Percentiles rank a stretch among this genome's conserved stretches.
Conservation (phyloP, 2,888 invertebrate genomes). For the Nebria brevicollis region DNA sequence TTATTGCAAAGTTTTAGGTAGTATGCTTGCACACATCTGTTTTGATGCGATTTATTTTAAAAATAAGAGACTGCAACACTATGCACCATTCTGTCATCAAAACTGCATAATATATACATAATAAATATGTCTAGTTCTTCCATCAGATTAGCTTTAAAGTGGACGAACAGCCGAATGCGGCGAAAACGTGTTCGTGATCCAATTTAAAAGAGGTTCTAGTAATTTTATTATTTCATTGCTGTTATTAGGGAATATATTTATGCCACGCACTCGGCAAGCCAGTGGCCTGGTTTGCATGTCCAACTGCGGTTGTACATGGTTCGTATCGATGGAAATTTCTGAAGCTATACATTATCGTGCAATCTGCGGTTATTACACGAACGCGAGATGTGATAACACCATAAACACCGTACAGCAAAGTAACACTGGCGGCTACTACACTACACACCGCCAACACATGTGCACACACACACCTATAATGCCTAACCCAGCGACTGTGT, state of each 20-base stretch:
- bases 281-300: conserved; percentile 52
- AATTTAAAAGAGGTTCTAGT: conserved; percentile 51
- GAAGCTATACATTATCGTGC: conserved; percentile 53
- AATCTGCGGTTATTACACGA: conserved; percentile 56
- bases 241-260: conserved; percentile 44
- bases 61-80: conserved; percentile 9
- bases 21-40: neutral
- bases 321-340: conserved; percentile 50
- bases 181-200: conserved; percentile 50
- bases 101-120: neutral
- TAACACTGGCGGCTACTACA: conserved; percentile 36
- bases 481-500: neutral
- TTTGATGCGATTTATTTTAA: neutral
- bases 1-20: neutral
- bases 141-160: conserved; percentile 20
- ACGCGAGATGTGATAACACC: conserved; percentile 54
- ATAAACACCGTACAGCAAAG: conserved; percentile 48
- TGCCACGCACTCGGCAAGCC: conserved; percentile 33
- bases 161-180: conserved; percentile 3
- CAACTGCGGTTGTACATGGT: conserved; percentile 47
- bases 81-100: conserved; percentile 29
- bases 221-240: conserved; percentile 53
- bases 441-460: conserved; percentile 32
- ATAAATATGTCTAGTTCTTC: conserved; percentile 31
- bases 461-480: conserved; percentile 47